Percentiles rank a stretch among this genome's conserved stretches.
Conservation (phyloP, 1,140 invertebrate species). For the Caenorhabditis briggsae region DNA sequence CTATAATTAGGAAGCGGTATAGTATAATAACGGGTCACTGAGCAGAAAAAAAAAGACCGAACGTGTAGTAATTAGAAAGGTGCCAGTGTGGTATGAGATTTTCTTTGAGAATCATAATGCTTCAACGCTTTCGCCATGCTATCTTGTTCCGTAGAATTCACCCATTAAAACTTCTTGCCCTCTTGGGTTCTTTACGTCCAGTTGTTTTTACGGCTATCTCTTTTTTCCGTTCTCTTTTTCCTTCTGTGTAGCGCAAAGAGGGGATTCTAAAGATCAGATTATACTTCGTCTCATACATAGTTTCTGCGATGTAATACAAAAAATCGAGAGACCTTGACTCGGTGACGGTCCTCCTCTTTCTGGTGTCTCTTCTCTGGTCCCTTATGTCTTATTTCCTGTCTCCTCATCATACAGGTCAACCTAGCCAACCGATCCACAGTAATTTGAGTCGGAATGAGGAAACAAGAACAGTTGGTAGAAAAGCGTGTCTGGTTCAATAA, state of each 20-base stretch:
- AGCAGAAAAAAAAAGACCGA: slow-evolving; percentile 30
- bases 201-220: too few species aligned
- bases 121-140: not conserved
- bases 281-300: not conserved
- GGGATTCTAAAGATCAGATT: not conserved
- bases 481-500: not conserved
- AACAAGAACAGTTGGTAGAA: not conserved
- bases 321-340: slow-evolving; percentile 46
- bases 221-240: too few species aligned
- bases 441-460: slow-evolving; percentile 36
- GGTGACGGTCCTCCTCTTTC: slow-evolving; percentile 12
- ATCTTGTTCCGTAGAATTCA: not conserved
- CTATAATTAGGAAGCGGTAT: slow-evolving; percentile 8
- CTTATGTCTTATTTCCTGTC: not conserved
- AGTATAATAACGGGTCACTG: slow-evolving; percentile 3
- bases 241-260: too few species aligned
- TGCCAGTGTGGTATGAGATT: not conserved
- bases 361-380: slow-evolving; percentile 27
- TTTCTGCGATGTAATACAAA: not conserved
- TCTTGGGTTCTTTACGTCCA: too few species aligned
- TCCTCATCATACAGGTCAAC: slow-evolving; percentile 50
- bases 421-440: slow-evolving; percentile 31
- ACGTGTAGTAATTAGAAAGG: not conserved
- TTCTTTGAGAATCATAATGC: not conserved
- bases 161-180: too few species aligned